A percentile compares a stretch with the other conserved stretches of the same genome.
Evolutionary conservation across 2,113 vertebrate species (phyloP).

Genomic region (Oxyura jamaicensis): DNA sequence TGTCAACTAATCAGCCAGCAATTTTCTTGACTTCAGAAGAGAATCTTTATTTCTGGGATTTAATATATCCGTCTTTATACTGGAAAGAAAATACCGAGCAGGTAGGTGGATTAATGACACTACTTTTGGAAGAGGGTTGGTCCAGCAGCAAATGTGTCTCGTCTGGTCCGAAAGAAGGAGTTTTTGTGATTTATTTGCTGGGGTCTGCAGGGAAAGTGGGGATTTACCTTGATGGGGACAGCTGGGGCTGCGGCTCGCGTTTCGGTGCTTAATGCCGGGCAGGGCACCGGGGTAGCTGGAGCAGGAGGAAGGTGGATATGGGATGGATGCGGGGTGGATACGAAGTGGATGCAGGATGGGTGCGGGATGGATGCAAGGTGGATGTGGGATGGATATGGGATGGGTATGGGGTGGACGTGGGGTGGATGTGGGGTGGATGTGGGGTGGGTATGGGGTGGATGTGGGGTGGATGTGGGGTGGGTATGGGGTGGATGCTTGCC

Average conservation of each 20-base stretch:
- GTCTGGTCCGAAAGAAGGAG: too few relatives aligned
- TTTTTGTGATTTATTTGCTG: too few relatives aligned
- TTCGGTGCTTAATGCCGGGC: neutral
- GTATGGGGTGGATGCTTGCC: neutral
- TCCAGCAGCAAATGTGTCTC: neutral
- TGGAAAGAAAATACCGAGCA: conserved; percentile 24
- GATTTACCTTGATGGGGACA: neutral
- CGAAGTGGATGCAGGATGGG: neutral
- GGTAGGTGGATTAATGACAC: conserved; percentile 54
- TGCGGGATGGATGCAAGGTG: neutral
- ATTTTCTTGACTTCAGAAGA: neutral
- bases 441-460: neutral
- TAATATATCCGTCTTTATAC: neutral
- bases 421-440: neutral
- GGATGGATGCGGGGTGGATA: neutral
- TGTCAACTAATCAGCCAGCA: neutral
- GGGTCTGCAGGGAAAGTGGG: neutral
- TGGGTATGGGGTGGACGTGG: neutral
- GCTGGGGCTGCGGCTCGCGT: neutral
- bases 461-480: neutral
- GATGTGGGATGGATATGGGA: neutral
- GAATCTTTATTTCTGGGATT: neutral
- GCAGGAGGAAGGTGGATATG: neutral
- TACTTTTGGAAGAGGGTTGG: neutral
- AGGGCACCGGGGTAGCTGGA: too few relatives aligned